These are phyloP conservation scores for Trigoniulus corallinus DNA, from an alignment of 1,140 invertebrate genomes.

Conservation along the genomic window DNA sequence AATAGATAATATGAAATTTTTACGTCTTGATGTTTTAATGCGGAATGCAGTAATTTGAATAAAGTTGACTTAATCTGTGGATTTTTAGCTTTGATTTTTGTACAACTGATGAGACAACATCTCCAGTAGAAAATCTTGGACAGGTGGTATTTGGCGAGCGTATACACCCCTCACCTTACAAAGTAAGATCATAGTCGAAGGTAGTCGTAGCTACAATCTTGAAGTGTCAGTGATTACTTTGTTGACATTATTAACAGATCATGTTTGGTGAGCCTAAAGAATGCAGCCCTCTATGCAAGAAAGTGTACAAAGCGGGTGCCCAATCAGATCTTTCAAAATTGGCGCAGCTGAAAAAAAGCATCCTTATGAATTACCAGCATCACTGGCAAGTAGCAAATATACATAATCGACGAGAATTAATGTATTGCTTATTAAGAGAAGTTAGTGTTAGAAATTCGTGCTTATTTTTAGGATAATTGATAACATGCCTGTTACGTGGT, in stretches of 20 bases:
- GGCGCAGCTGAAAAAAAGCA: constrained; percentile 70
- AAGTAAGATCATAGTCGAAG: constrained; percentile 28
- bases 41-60: neutral
- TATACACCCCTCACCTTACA: constrained; percentile 80
- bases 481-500: constrained; percentile 92
- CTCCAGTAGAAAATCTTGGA: constrained; percentile 93
- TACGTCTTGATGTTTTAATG: neutral
- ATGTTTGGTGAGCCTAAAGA: constrained; percentile 21
- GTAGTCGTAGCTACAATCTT: neutral
- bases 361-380: constrained; percentile 94
- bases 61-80: constrained; percentile 5
- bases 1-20: neutral
- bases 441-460: neutral
- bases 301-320: constrained; percentile 47
- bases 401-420: neutral
- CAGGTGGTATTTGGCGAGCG: constrained; percentile 98
- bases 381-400: constrained; percentile 61
- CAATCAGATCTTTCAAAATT: constrained; percentile 48
- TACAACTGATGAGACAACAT: constrained; percentile 44
- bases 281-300: constrained; percentile 55
- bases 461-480: constrained; percentile 39
- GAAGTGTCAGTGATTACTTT: neutral
- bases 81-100: constrained; percentile 79
- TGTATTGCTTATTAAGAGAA: neutral
- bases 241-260: neutral